phyloP scores from a whole-genome alignment of 2,888 invertebrate genomes.

The Micropterix aruncella region DNA sequence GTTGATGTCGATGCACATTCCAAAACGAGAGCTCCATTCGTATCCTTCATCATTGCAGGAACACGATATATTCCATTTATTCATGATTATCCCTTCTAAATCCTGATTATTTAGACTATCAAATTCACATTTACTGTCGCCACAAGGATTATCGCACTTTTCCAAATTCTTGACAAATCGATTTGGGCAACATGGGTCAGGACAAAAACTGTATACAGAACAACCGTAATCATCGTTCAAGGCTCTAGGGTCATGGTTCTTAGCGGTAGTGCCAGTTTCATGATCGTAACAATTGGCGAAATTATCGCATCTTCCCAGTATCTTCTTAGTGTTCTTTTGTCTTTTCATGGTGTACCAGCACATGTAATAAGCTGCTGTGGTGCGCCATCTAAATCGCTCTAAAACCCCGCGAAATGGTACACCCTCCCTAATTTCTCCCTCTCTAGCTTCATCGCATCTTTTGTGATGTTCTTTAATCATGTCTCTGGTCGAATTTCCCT shows the following conservation, averaged over 20 bases:
- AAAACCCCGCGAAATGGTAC: slow-evolving; percentile 39
- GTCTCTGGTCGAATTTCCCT: slow-evolving; percentile 22
- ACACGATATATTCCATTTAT: slow-evolving; percentile 48
- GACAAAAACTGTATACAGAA: slow-evolving; percentile 51
- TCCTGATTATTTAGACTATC: slow-evolving; percentile 25
- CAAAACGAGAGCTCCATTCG: slow-evolving; percentile 42
- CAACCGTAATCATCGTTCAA: slow-evolving; percentile 40
- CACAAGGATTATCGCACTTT: slow-evolving; percentile 26
- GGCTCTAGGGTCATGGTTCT: slow-evolving; percentile 41
- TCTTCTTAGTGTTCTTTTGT: slow-evolving; percentile 29
- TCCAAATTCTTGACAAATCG: slow-evolving; percentile 25
- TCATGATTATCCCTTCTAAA: slow-evolving; percentile 31
- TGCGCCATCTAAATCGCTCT: slow-evolving; percentile 47
- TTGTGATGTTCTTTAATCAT: slow-evolving; percentile 26
- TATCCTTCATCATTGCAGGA: slow-evolving; percentile 34
- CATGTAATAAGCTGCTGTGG: slow-evolving; percentile 50
- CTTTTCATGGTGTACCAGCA: slow-evolving; percentile 50
- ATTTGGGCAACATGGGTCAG: slow-evolving; percentile 46
- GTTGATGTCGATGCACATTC: slow-evolving; percentile 47
- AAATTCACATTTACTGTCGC: slow-evolving; percentile 20
- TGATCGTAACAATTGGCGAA: slow-evolving; percentile 40
- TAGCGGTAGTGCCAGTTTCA: slow-evolving; percentile 17
- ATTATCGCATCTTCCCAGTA: slow-evolving; percentile 46
- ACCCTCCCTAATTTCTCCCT: slow-evolving; percentile 26
- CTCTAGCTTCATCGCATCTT: slow-evolving; percentile 31